phyloP scores from a whole-genome alignment of 2,113 vertebrate species.

The Connochaetes taurinus region DNA sequence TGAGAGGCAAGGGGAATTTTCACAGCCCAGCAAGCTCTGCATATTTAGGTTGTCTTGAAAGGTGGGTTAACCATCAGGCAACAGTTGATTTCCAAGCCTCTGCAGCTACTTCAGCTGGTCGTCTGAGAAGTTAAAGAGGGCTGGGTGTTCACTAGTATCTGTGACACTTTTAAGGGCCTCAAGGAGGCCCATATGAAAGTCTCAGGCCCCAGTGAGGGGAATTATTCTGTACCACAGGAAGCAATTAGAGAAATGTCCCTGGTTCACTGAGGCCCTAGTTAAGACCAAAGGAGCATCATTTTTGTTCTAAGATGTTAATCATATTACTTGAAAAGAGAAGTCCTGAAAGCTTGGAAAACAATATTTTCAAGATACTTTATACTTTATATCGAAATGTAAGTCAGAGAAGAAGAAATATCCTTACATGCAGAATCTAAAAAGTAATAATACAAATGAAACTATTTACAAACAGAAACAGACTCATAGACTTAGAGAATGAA shows the following conservation, averaged over 20 bases:
- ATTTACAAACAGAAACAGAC: neutral
- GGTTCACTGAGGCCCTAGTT: neutral
- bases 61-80: neutral
- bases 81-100: conserved; percentile 9
- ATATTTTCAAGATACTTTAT: neutral
- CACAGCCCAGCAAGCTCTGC: neutral
- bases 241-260: neutral
- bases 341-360: neutral
- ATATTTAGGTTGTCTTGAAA: neutral
- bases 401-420: neutral
- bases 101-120: neutral
- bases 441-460: neutral
- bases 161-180: conserved; percentile 33
- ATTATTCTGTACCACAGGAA: neutral
- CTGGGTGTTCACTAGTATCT: conserved; percentile 19
- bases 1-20: neutral
- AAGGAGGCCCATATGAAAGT: conserved; percentile 26
- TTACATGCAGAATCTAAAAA: neutral
- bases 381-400: neutral
- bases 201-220: neutral
- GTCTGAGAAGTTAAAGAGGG: neutral
- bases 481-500: neutral
- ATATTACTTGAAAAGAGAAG: neutral
- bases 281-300: neutral
- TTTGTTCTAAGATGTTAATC: neutral